Evolutionary conservation across 2,888 invertebrate species (phyloP).

Genomic region (Eilema griseolum): DNA sequence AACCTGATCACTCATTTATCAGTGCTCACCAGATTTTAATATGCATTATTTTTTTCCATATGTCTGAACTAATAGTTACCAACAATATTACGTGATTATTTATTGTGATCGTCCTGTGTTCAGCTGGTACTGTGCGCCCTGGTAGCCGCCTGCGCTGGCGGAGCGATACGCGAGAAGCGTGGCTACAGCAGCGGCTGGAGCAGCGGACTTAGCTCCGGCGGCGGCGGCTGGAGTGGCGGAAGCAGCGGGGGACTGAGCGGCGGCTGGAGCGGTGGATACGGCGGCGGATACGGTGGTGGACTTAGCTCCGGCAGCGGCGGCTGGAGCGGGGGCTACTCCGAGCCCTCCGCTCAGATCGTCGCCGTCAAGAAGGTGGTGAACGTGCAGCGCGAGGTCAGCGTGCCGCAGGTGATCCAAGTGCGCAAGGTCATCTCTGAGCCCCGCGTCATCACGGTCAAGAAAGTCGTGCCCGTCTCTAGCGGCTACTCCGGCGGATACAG

Average conservation of each 20-base stretch:
- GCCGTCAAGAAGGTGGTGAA: constrained; percentile 60
- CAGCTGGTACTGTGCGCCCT: constrained; percentile 36
- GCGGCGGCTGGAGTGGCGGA: constrained; percentile 26
- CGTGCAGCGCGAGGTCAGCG: constrained; percentile 59
- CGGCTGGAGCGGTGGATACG: constrained; percentile 19
- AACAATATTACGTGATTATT: background rate
- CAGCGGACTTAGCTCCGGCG: constrained; percentile 12
- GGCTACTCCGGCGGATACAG: constrained; percentile 34
- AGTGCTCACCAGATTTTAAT: too few relatives aligned
- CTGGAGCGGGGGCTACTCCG: constrained; percentile 36
- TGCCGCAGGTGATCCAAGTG: constrained; percentile 60
- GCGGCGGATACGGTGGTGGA: constrained; percentile 9
- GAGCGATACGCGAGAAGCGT: constrained; percentile 44
- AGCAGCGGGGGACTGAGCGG: constrained; percentile 6
- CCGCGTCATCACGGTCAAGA: constrained; percentile 66
- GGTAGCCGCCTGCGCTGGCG: constrained; percentile 34
- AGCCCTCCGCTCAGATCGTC: constrained; percentile 56
- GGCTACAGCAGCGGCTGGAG: constrained; percentile 22
- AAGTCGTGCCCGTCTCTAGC: constrained; percentile 55
- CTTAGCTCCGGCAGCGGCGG: constrained; percentile 28
- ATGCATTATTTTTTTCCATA: too few relatives aligned
- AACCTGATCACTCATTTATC: too few relatives aligned
- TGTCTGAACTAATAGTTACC: background rate
- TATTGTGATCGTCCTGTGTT: background rate
- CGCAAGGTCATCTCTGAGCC: constrained; percentile 67